Conservation (phyloP, 2,888 invertebrate species). For the Synanthedon myopaeformis region DNA sequence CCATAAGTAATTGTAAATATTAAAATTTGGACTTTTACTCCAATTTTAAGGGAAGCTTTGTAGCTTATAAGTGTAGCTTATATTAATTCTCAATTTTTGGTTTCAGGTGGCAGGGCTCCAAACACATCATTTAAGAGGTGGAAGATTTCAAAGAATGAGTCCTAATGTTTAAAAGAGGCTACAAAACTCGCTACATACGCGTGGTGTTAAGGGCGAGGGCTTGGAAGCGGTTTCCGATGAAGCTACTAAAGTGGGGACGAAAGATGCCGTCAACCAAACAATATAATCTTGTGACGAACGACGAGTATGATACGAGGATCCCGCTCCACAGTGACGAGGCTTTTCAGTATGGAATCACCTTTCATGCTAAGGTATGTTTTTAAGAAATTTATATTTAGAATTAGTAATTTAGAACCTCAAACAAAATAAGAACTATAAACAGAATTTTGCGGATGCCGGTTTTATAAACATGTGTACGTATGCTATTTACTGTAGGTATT, state of each 20-base stretch:
- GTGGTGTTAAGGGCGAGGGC: constrained; percentile 41
- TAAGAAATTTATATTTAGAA: too few species aligned
- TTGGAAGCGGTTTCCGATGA: constrained; percentile 56
- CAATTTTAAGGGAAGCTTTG: too few species aligned
- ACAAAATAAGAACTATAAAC: too few species aligned
- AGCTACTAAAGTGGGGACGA: constrained; percentile 54
- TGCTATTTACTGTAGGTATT: too few species aligned
- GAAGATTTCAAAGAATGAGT: constrained; percentile 13
- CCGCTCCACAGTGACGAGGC: constrained; percentile 98
- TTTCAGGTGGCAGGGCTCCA: neutral
- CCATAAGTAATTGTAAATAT: too few species aligned
- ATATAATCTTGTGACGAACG: constrained; percentile 95
- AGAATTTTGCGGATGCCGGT: too few species aligned
- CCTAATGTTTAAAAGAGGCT: constrained; percentile 51
- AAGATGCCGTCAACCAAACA: constrained; percentile 89
- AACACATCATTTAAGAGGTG: neutral
- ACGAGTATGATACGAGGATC: constrained; percentile 95
- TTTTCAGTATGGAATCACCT: constrained; percentile 95
- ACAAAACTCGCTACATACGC: constrained; percentile 47
- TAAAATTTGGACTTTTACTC: too few species aligned
- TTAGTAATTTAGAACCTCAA: too few species aligned
- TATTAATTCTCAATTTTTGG: neutral
- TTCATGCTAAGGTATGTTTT: constrained; percentile 90
- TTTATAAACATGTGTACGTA: too few species aligned
- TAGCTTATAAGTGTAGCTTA: too few species aligned